These are phyloP conservation scores for Protophormia terraenovae DNA, from an alignment of 2,888 invertebrate genomes.

Conservation along the genomic window DNA sequence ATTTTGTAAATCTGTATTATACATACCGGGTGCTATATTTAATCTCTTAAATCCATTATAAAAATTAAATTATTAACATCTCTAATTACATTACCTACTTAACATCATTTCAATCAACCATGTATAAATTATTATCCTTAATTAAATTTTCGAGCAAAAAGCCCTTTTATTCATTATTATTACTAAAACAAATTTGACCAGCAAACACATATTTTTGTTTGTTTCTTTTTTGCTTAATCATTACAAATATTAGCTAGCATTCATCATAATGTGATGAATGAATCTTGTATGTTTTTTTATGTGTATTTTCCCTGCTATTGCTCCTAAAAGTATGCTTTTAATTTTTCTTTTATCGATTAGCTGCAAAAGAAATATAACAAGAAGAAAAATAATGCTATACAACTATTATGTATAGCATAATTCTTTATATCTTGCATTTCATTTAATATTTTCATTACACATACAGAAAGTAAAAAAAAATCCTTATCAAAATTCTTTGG, in stretches of 20 bases:
- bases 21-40: no score
- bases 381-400: background rate
- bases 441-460: conserved; percentile 10
- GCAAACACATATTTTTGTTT: background rate
- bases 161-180: no score
- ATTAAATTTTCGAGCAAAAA: background rate
- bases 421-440: conserved; percentile 9
- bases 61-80: no score
- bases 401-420: background rate
- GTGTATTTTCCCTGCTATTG: background rate
- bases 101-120: no score
- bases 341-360: background rate
- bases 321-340: background rate
- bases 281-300: background rate
- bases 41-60: no score
- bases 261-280: background rate
- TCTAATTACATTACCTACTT: no score
- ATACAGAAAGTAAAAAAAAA: background rate
- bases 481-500: conserved; percentile 14
- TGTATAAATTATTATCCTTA: background rate
- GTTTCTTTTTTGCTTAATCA: background rate
- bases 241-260: background rate
- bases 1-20: no score
- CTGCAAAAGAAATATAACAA: background rate
- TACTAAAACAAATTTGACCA: background rate